A percentile compares a stretch with the other conserved stretches of the same genome.
Conservation (phyloP, 2,797 vertebrate genomes). For the Mormyrops boulengeri region DNA sequence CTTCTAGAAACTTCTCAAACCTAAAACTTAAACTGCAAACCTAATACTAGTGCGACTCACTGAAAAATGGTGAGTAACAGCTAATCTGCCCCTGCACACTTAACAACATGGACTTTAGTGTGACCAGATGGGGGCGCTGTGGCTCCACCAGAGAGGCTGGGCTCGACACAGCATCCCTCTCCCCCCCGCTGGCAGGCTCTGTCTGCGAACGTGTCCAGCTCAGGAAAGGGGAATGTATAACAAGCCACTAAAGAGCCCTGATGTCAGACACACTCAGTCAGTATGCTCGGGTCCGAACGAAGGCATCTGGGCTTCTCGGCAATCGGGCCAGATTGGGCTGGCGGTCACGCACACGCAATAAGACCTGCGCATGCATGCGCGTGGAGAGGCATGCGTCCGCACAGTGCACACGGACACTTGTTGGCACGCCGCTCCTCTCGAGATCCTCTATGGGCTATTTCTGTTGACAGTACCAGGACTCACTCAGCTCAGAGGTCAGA, state of each 20-base stretch:
- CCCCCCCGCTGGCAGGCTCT: conserved; percentile 56
- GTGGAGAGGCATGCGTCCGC: not conserved
- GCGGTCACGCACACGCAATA: not conserved
- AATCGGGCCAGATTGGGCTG: not conserved
- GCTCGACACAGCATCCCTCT: not conserved
- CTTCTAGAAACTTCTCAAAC: not conserved
- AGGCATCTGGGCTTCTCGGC: conserved; percentile 42
- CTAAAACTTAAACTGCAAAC: not conserved
- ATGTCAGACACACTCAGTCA: conserved; percentile 70
- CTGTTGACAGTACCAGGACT: not conserved
- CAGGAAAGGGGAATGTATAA: conserved; percentile 80
- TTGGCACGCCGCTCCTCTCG: not conserved
- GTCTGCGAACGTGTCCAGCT: conserved; percentile 64
- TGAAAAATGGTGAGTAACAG: not conserved
- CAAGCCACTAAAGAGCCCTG: conserved; percentile 80
- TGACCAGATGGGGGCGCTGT: conserved; percentile 73
- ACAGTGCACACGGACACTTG: not conserved
- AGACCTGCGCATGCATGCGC: not conserved
- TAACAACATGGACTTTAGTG: not conserved
- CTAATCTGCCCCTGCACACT: not conserved
- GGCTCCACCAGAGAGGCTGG: conserved; percentile 45
- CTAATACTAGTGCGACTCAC: not conserved
- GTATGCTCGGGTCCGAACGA: conserved; percentile 48
- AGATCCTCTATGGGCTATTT: not conserved
- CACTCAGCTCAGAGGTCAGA: not conserved